Evolutionary conservation across 2,113 vertebrate species (phyloP), one percentile per base, ranked within the genome.

Genomic region (Anser brachyrhynchus): DNA sequence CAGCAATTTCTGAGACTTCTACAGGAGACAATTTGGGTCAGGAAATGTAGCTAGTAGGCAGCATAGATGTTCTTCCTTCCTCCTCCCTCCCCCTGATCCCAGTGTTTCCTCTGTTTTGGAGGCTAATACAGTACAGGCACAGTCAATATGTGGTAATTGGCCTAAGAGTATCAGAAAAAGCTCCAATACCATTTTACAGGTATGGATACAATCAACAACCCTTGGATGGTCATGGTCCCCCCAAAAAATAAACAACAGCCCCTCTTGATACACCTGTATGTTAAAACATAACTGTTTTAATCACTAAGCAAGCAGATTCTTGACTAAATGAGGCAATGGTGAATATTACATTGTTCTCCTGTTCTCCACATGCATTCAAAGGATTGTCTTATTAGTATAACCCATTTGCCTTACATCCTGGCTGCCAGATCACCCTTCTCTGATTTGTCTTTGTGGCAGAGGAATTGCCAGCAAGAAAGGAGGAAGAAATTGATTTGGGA

Each of bases 111-210:
- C 10, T 41, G 5, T 74, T 88, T 80, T 51, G 22, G 43, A 82
- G 64, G 6, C 6, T 51, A 55, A 26, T 2, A 55, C 37, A 33
- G 2, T n/a, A 46, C 11, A 20, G 11, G 46, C 13, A 21, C 14
- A 31, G 10, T 29, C 23, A 71, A 19, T 28, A 21, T 70, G 13
- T 41, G 8, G 14, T 8, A 65, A 19, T 67, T 81, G 33, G 3
- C n/a, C 55, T 41, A 31, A 44, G 4, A 6, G 20, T 6, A 92
- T 22, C n/a, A 64, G 55, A 89, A 55, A 6, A 74, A 92, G 35
- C 20, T 79, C 10, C 54, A 73, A 1, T 0, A 0, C 7, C 41
- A 0, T 26, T 89, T 67, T 51, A 55, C 54, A 55, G 2, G 2
- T 37, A 22, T 26, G 11, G 21, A 11, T 46, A 10, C 13, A 51